Conservation (phyloP, 2,888 invertebrate species). For the Disparrhopalites patrizii region DNA sequence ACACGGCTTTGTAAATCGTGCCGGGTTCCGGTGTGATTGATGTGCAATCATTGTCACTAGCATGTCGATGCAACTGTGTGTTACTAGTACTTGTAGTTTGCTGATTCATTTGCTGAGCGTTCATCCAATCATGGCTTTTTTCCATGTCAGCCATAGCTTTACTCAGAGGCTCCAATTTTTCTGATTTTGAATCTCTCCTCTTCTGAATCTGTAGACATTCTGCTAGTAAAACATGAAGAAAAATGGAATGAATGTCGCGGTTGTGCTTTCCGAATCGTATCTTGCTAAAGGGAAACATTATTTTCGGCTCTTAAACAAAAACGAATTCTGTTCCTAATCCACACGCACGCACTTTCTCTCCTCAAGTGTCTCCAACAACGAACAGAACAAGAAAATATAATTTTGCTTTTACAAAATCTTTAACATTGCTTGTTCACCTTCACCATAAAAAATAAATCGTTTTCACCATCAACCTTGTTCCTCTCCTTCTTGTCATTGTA, state of each 20-base stretch:
- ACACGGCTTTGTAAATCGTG: constrained; percentile 10
- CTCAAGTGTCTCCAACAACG: background rate
- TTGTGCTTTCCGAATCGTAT: background rate
- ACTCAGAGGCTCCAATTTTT: background rate
- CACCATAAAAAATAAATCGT: no score
- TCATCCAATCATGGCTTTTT: background rate
- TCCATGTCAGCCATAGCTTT: constrained; percentile 11
- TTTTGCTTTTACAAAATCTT: no score
- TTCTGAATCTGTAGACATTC: constrained; percentile 19
- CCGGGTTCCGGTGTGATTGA: constrained; percentile 9
- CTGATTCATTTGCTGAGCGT: background rate
- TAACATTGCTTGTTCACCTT: no score
- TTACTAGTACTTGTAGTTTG: background rate
- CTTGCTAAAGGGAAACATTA: background rate
- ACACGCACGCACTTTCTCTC: background rate
- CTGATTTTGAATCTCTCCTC: background rate
- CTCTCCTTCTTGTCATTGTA: no score
- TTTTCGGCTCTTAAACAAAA: background rate
- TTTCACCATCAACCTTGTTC: no score
- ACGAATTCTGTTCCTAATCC: background rate
- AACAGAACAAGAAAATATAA: background rate
- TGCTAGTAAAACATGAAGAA: constrained; percentile 26
- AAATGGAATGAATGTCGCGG: constrained; percentile 11
- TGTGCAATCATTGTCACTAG: background rate
- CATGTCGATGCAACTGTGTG: constrained; percentile 13